Base-by-base conservation (phyloP, 2,888 invertebrate species). In the Lymantria dispar region DNA sequence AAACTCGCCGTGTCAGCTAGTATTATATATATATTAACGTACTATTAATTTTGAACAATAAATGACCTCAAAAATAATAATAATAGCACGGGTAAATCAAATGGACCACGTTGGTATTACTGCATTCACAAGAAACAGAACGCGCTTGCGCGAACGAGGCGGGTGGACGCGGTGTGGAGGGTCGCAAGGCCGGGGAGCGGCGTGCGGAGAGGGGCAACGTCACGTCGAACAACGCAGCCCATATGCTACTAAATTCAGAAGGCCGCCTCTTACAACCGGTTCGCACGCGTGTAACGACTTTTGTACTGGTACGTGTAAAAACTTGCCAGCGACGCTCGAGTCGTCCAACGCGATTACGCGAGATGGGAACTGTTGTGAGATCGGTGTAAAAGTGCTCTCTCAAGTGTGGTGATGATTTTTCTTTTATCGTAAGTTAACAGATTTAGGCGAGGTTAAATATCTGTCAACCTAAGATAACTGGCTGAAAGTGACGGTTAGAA, bases 301-400 rank as follows among this genome's bases (percentile, higher is more conserved):
- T 71, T 57, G 31, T 45, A 77, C 68, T 77, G 49, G 47, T 64
- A 59, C 73, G 84, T 59, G 45, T 87, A 69, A 73, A 73, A 79
- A 79, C 80, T 81, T 86, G 89, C 83, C 85, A 88, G 88, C 86
- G 87, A 85, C 83, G 85, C 73, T 67, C 80, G 80, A 88, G 87
- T 87, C 85, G 85, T 80, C 76, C 84, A 80, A 83, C 85, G 85
- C 85, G 85, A 85, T 87, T 88, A 85, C 85, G 80, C 83, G 89
- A 87, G 77, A 85, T 84, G 82, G 81, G 82, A 83, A 82, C 82
- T 80, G 76, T 80, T 80, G 75, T 70, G 80, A 78, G 80, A 72
- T 74, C 74, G 74, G 74, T 78, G 71, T 85, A 84, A 85, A 87
- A 87, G 85, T 85, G 77, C 78, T 75, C 79, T 80, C 76, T 80